Evolutionary conservation across 2,888 invertebrate genomes (phyloP).

Genomic region (Prenolepis imparis): DNA sequence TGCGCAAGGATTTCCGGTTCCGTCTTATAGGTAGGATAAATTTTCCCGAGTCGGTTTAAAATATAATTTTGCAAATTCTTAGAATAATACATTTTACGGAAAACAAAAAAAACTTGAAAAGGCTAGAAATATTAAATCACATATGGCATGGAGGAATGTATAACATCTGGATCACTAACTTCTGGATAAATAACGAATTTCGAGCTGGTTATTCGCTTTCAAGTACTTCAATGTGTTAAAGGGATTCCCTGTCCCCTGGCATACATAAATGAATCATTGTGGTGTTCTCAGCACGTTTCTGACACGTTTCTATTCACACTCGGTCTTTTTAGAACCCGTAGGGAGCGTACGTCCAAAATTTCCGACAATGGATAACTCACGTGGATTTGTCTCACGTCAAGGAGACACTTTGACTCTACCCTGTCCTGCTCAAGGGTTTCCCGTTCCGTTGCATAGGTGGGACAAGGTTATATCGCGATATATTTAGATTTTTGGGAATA

Average conservation of each 20-base stretch:
- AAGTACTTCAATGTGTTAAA: conserved; percentile 24
- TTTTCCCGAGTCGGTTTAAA: neutral
- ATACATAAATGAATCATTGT: conserved; percentile 9
- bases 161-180: neutral
- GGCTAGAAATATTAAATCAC: neutral
- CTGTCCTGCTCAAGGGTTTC: conserved; percentile 88
- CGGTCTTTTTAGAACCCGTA: conserved; percentile 89
- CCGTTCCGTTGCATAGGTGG: conserved; percentile 87
- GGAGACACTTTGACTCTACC: conserved; percentile 85
- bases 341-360: conserved; percentile 91
- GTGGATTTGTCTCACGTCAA: conserved; percentile 84
- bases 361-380: conserved; percentile 87
- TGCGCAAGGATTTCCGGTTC: conserved; percentile 91
- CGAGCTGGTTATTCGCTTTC: neutral
- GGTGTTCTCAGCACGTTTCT: conserved; percentile 29
- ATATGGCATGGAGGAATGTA: neutral
- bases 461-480: conserved; percentile 73
- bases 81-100: neutral
- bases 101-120: neutral
- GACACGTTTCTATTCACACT: conserved; percentile 60
- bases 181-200: conserved; percentile 1
- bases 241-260: conserved; percentile 71
- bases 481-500: conserved; percentile 26
- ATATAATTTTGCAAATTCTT: neutral
- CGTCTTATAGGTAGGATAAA: conserved; percentile 87